Evolutionary conservation across 1,140 invertebrate genomes (phyloP), one percentile per base, ranked within the genome.

Genomic region (Penaeus japonicus): DNA sequence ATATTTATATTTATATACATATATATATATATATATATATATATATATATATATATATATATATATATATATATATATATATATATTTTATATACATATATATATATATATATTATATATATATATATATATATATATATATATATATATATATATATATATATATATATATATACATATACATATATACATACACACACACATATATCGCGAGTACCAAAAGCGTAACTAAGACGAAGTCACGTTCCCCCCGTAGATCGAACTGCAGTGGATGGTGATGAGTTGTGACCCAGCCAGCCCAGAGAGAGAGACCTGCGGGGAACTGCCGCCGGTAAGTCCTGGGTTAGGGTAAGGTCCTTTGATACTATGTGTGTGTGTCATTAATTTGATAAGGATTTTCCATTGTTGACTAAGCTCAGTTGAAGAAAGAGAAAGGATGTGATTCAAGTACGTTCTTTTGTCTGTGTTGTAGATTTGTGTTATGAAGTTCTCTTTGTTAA

Each of bases 211-310:
- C 15, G 62, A 4, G 0, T 70, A 17, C 7, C 62, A 12, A 7
- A 17, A 20, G 30, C 12, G n/a, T 70, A 17, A 70, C 62, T 70
- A 17, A 70, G 47, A 4, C 82, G 32, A 47, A 10, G 22, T 22
- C 22, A 3, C 30, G 30, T 85, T 22, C 5, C 22, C 75, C 77
- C 92, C 93, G 84, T 91, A 96, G 95, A 94, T 96, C 91, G 96
- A 96, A 91, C 92, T 97, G 53, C 96, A 97, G 94, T 96, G 95
- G 95, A 95, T 96, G 95, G 94, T 95, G 18, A 92, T 97, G 90
- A 95, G 95, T 91, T 97, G 96, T 92, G 96, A 97, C 92, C 95
- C 95, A n/a, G 94, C 94, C 1, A 93, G 94, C 91, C 95, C 95
- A 17, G 94, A 95, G 89, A 92, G 95, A 91, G 95, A 96, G 91